Evolutionary conservation across 2,113 vertebrate species (phyloP).

Genomic region (Grammomys dolichurus): DNA sequence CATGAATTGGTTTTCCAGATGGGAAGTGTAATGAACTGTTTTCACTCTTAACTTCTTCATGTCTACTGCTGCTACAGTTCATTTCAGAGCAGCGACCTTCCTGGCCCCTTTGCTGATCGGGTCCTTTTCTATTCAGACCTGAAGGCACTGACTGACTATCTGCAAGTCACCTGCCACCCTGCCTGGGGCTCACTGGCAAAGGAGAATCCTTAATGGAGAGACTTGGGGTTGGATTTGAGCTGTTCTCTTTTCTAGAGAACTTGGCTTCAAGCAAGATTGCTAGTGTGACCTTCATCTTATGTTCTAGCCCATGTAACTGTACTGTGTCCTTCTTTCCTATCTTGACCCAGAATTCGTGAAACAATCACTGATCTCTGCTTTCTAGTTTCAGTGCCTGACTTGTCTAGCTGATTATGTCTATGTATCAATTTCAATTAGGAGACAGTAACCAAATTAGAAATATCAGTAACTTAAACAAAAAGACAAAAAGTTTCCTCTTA

Average conservation of each 20-base stretch:
- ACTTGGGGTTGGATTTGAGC: conserved; percentile 15
- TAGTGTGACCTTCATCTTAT: background rate
- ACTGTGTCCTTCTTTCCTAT: background rate
- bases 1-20: background rate
- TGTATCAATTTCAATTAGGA: background rate
- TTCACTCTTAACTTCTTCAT: background rate
- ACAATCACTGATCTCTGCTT: background rate
- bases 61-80: background rate
- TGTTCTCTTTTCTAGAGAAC: conserved; percentile 7
- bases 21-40: background rate
- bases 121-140: background rate
- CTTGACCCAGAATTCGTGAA: conserved; percentile 38
- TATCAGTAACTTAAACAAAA: conserved; percentile 23
- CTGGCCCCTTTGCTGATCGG: background rate
- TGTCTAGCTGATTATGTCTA: background rate
- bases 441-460: background rate
- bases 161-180: background rate
- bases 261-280: background rate
- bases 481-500: background rate
- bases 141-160: background rate
- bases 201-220: background rate
- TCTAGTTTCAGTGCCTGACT: background rate
- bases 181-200: background rate
- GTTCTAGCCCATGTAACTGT: background rate
- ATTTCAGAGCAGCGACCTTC: background rate